Percentiles rank a stretch among this genome's conserved stretches.
Evolutionary conservation across 1,140 invertebrate species (phyloP).

Genomic region (Pararge aegeria): DNA sequence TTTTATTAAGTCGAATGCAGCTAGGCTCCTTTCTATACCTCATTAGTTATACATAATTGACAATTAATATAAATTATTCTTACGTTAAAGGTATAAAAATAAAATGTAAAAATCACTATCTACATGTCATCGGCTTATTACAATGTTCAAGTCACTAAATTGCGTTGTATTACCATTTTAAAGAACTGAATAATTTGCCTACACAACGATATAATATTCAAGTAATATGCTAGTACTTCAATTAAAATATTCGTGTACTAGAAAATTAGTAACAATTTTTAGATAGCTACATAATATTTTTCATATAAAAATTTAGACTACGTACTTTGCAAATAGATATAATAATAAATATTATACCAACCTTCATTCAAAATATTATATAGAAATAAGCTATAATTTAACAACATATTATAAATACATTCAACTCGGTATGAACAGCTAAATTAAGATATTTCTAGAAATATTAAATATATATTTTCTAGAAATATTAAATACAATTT

Average conservation of each 20-base stretch:
- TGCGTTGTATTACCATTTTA: not conserved
- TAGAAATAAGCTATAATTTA: constrained; percentile 3
- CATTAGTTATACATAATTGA: constrained; percentile 66
- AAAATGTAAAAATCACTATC: constrained; percentile 63
- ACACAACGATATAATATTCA: not conserved
- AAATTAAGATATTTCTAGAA: too few species aligned
- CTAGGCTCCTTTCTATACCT: constrained; percentile 53
- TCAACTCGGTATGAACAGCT: not conserved
- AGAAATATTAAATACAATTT: too few species aligned
- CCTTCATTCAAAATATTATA: constrained; percentile 9
- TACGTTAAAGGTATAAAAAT: constrained; percentile 65
- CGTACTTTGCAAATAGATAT: constrained; percentile 11
- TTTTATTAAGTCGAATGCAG: constrained; percentile 63
- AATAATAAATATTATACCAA: constrained; percentile 5
- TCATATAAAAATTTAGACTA: not conserved
- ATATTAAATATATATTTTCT: too few species aligned
- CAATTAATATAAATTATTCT: constrained; percentile 67
- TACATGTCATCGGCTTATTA: constrained; percentile 31
- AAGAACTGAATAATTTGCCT: not conserved
- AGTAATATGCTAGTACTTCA: not conserved
- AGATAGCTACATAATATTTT: not conserved
- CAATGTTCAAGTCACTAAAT: constrained; percentile 21
- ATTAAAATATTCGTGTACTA: not conserved
- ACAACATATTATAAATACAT: not conserved
- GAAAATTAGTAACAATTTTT: constrained; percentile 1